Percentiles rank a stretch among this genome's conserved stretches.
These are phyloP conservation scores for Geodia barretti DNA, from an alignment of 37 sponge, comb jelly and placozoan genomes.

Conservation along the genomic window DNA sequence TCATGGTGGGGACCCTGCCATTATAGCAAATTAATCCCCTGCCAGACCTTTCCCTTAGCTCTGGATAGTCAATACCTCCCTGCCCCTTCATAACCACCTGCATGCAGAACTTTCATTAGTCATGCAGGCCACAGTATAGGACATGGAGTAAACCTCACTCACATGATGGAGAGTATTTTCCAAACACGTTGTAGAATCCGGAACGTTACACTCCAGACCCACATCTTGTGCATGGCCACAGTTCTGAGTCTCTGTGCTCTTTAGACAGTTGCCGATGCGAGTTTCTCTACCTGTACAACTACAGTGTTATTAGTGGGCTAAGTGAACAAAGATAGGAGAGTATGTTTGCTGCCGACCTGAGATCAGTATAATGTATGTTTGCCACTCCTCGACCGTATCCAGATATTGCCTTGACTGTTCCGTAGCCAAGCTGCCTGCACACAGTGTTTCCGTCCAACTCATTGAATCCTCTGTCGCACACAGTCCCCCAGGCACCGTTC, in stretches of 20 bases:
- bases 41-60: neutral
- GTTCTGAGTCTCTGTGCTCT: neutral
- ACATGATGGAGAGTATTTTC: neutral
- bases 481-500: constrained; percentile 66
- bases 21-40: neutral
- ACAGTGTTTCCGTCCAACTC: constrained; percentile 43
- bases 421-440: constrained; percentile 74
- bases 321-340: neutral
- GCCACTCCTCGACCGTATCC: constrained; percentile 51
- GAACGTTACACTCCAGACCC: constrained; percentile 58
- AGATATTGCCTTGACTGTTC: constrained; percentile 11
- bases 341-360: constrained; percentile 18
- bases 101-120: neutral
- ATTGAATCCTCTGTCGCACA: constrained; percentile 62
- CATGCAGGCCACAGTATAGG: no score
- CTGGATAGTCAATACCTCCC: neutral
- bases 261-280: neutral
- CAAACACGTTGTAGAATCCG: constrained; percentile 1
- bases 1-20: neutral
- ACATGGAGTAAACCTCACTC: neutral
- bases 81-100: neutral
- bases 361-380: constrained; percentile 2
- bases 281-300: neutral
- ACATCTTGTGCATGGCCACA: constrained; percentile 55
- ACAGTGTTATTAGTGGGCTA: neutral